Percentiles rank a stretch among this genome's conserved stretches.
Evolutionary conservation across 2,797 vertebrate genomes (phyloP).

Genomic region (Parauchenoglanis ngamensis): DNA sequence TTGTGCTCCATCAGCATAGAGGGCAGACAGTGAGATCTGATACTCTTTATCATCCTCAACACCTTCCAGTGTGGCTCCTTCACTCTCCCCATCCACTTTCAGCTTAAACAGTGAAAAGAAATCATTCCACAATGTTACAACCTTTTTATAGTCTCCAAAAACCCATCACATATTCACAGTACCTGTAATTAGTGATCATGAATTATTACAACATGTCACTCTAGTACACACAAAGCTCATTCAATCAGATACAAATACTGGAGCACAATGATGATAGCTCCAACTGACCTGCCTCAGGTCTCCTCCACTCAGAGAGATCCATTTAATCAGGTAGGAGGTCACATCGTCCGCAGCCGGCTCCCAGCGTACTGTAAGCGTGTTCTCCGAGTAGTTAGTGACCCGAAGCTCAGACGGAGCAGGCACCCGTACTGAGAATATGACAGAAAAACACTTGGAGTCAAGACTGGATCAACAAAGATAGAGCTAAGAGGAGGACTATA

Average conservation of each 20-base stretch:
- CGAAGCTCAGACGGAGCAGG: constrained; percentile 82
- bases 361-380: constrained; percentile 82
- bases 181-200: neutral
- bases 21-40: constrained; percentile 89
- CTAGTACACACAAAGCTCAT: neutral
- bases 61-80: constrained; percentile 77
- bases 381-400: constrained; percentile 82
- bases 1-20: constrained; percentile 86
- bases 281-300: constrained; percentile 83
- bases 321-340: constrained; percentile 89
- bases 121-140: no score
- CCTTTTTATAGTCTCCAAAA: neutral
- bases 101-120: constrained; percentile 71
- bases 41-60: constrained; percentile 86
- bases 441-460: neutral
- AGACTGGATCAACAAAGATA: neutral
- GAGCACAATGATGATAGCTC: neutral
- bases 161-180: neutral
- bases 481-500: neutral
- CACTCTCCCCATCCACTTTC: constrained; percentile 78
- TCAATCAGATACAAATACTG: neutral
- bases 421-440: constrained; percentile 79
- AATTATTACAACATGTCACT: neutral
- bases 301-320: constrained; percentile 86
- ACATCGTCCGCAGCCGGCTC: constrained; percentile 82